Percentiles rank a stretch among this genome's conserved stretches.
Conservation (phyloP, 2,113 vertebrate species). For the Empidonax alnorum region DNA sequence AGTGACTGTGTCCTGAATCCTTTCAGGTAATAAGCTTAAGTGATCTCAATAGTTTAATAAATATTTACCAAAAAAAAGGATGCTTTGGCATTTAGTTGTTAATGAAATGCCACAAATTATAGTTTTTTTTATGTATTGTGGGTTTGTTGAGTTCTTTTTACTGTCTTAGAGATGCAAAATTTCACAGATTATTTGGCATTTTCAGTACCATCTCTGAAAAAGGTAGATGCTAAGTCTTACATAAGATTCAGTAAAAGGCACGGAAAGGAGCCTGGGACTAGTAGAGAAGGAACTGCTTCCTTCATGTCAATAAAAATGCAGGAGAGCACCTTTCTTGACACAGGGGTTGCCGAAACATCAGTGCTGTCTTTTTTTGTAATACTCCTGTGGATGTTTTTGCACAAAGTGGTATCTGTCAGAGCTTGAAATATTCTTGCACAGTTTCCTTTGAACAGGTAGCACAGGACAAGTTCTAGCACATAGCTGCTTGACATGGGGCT, state of each 20-base stretch:
- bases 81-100: background rate
- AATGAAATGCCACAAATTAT: background rate
- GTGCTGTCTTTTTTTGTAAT: slow-evolving; percentile 41
- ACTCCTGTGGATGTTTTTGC: slow-evolving; percentile 56
- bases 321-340: slow-evolving; percentile 46
- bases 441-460: slow-evolving; percentile 64
- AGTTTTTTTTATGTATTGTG: background rate
- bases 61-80: background rate
- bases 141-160: background rate
- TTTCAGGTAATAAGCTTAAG: background rate
- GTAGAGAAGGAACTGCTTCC: background rate
- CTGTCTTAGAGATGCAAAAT: background rate
- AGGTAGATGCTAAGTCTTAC: background rate
- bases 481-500: slow-evolving; percentile 15
- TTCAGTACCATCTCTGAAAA: background rate
- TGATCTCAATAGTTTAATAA: background rate
- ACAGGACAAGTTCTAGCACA: slow-evolving; percentile 55
- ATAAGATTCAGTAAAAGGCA: background rate
- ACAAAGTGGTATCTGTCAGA: slow-evolving; percentile 52
- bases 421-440: slow-evolving; percentile 47
- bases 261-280: background rate
- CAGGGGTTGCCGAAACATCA: slow-evolving; percentile 49
- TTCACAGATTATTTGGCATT: background rate
- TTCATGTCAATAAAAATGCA: slow-evolving; percentile 43
- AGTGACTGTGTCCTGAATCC: background rate